A percentile compares a stretch with the other conserved stretches of the same genome.
These are phyloP conservation scores for Potamilus streckersoni DNA, from an alignment of 1,140 invertebrate species.

Conservation along the genomic window DNA sequence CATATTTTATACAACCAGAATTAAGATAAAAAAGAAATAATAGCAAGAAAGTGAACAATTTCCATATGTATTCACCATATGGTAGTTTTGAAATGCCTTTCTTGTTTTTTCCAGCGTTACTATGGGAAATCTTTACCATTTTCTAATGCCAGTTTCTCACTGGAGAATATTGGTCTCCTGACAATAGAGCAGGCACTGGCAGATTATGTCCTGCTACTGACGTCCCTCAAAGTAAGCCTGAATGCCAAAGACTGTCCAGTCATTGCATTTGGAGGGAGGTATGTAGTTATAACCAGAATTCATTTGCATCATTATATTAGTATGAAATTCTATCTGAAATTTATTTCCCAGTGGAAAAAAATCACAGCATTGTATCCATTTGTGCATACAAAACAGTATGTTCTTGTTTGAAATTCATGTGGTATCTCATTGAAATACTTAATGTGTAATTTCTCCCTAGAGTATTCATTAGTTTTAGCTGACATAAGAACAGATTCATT, in stretches of 20 bases:
- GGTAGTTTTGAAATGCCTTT: neutral
- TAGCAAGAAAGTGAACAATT: no score
- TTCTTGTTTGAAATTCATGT: neutral
- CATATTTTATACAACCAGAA: no score
- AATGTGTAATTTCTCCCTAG: no score
- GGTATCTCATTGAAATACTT: no score
- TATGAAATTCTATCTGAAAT: no score
- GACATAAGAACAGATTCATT: no score
- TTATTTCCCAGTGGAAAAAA: neutral
- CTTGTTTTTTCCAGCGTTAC: constrained; percentile 74
- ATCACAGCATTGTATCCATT: neutral
- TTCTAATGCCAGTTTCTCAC: constrained; percentile 73
- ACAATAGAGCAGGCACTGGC: constrained; percentile 91
- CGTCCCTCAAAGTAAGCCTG: constrained; percentile 71
- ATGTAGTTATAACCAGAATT: neutral
- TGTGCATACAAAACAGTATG: neutral
- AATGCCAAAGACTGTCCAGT: constrained; percentile 76
- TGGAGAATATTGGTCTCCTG: constrained; percentile 84
- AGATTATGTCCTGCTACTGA: constrained; percentile 88
- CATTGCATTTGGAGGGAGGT: constrained; percentile 86
- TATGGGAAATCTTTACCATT: constrained; percentile 93
- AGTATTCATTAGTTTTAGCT: no score
- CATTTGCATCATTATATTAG: neutral
- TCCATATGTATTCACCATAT: no score
- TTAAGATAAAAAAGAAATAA: no score